Evolutionary conservation across 2,797 vertebrate genomes (phyloP).

Genomic region (Pantherophis vulpinus): DNA sequence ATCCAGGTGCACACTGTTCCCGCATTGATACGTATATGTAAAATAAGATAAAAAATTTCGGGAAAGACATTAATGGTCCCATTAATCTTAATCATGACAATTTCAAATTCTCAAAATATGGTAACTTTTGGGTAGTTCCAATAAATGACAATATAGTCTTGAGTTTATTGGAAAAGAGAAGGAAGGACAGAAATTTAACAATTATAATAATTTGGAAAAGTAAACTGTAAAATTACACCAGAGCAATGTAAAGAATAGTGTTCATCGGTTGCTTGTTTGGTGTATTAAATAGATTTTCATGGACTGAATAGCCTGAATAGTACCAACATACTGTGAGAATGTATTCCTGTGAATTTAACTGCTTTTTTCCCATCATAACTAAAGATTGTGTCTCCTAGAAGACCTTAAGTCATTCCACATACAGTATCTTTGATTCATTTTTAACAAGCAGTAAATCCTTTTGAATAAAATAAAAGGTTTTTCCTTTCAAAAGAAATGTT

Average conservation of each 20-base stretch:
- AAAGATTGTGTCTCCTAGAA: not conserved
- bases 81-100: not conserved
- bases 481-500: not conserved
- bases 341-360: not conserved
- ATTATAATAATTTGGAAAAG: not conserved
- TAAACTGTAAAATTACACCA: not conserved
- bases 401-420: not conserved
- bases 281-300: not conserved
- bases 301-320: not conserved
- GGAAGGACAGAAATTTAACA: not conserved
- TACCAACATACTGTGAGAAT: not conserved
- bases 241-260: not conserved
- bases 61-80: not conserved
- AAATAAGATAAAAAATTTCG: too few species aligned
- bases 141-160: not conserved
- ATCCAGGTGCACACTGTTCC: too few species aligned
- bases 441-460: not conserved
- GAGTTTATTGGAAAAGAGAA: not conserved
- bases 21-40: too few species aligned
- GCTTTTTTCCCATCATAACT: not conserved
- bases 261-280: not conserved
- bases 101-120: not conserved
- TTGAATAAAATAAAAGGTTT: not conserved
- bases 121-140: not conserved
- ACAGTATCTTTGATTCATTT: constrained; percentile 39